phyloP scores from a whole-genome alignment of 2,888 invertebrate species.

The Drosophila borealis region DNA sequence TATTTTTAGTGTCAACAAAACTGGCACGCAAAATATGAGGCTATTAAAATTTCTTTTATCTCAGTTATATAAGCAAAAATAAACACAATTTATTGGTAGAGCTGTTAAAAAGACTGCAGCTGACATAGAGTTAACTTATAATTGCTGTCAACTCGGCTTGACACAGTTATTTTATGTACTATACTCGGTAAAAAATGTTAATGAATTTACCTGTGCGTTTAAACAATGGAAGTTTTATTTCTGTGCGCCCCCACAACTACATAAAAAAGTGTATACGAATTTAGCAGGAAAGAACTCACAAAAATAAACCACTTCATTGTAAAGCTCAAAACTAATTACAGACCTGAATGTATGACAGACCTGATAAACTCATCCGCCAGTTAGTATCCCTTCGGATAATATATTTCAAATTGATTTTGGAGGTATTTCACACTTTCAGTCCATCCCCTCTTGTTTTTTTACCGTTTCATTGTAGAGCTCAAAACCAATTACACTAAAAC shows the following conservation, averaged over 20 bases:
- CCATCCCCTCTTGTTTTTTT: too few species aligned
- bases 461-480: too few species aligned
- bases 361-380: too few species aligned
- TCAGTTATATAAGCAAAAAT: constrained; percentile 11
- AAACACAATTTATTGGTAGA: constrained; percentile 27
- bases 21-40: constrained; percentile 57
- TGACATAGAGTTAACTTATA: constrained; percentile 30
- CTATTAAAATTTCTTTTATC: constrained; percentile 37
- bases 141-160: constrained; percentile 19
- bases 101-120: constrained; percentile 20
- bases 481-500: too few species aligned
- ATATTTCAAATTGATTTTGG: too few species aligned
- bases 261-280: background rate
- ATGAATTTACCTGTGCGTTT: constrained; percentile 2
- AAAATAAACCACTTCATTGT: background rate
- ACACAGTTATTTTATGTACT: constrained; percentile 18
- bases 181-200: constrained; percentile 14
- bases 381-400: too few species aligned
- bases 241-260: background rate
- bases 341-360: too few species aligned
- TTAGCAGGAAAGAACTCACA: background rate
- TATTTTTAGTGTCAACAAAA: constrained; percentile 68
- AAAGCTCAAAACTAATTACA: background rate
- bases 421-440: too few species aligned
- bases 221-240: background rate